These are phyloP conservation scores for Pteropus alecto DNA, from an alignment of 2,113 vertebrate genomes.

Conservation along the genomic window DNA sequence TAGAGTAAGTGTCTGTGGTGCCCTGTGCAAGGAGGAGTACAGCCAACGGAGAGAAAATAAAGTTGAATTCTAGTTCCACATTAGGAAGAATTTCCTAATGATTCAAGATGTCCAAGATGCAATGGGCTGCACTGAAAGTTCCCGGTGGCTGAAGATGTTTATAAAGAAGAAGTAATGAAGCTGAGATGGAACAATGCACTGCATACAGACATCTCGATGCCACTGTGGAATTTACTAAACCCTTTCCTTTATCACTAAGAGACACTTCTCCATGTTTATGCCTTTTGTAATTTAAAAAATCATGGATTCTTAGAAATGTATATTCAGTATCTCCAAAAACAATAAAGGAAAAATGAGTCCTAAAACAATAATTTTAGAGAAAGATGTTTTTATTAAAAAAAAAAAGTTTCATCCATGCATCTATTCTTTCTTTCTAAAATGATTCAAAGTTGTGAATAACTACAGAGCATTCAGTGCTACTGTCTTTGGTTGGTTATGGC, in stretches of 20 bases:
- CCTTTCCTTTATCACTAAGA: background rate
- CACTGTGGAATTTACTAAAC: background rate
- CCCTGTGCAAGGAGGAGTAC: background rate
- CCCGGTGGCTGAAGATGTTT: background rate
- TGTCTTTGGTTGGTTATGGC: background rate
- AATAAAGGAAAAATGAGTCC: background rate
- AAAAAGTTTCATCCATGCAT: background rate
- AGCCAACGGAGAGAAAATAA: background rate
- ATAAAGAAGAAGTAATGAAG: background rate
- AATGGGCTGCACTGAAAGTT: background rate
- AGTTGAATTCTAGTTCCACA: background rate
- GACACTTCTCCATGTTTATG: background rate
- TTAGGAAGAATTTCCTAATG: background rate
- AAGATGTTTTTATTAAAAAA: background rate
- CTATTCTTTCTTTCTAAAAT: slow-evolving; percentile 9
- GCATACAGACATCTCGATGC: background rate
- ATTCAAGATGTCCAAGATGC: background rate
- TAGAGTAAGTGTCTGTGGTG: background rate
- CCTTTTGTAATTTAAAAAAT: slow-evolving; percentile 39
- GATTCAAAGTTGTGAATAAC: slow-evolving; percentile 16
- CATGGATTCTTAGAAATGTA: slow-evolving; percentile 38
- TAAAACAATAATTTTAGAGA: slow-evolving; percentile 30
- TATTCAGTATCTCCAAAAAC: slow-evolving; percentile 23
- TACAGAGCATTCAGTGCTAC: background rate
- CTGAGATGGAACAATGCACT: background rate